phyloP scores from a whole-genome alignment of 1,140 invertebrate genomes.

The Eueides isabella region DNA sequence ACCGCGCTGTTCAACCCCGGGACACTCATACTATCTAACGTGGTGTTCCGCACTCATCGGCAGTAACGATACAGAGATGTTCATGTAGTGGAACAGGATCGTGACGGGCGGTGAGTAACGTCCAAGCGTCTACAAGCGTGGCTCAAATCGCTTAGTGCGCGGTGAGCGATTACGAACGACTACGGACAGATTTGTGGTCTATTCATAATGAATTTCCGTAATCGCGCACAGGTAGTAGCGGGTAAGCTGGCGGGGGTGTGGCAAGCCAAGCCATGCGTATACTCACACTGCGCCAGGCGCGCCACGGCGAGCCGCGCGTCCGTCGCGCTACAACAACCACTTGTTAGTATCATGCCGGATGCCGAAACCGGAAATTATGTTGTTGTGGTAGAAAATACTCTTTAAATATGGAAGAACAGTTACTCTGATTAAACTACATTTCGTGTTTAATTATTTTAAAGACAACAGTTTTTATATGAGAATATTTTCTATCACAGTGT shows the following conservation, averaged over 20 bases:
- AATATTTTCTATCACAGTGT: conserved; percentile 3
- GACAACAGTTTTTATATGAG: not conserved
- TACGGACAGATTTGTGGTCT: not conserved
- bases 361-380: not conserved
- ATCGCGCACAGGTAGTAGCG: not conserved
- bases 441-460: not conserved
- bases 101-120: conserved; percentile 4
- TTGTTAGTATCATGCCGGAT: conserved; percentile 49
- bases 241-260: conserved; percentile 20
- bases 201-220: not conserved
- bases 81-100: not conserved
- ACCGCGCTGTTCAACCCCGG: not conserved
- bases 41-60: not conserved
- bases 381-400: not conserved
- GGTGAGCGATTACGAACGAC: not conserved
- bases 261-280: conserved; percentile 66
- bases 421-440: too few relatives aligned
- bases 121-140: conserved; percentile 33
- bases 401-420: not conserved
- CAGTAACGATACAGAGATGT: not conserved
- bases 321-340: conserved; percentile 72
- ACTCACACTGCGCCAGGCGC: conserved; percentile 90
- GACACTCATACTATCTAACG: conserved; percentile 2
- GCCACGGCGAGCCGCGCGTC: conserved; percentile 86
- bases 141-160: not conserved